Evolutionary conservation across 2,113 vertebrate genomes (phyloP).

Genomic region (Pongo pygmaeus): DNA sequence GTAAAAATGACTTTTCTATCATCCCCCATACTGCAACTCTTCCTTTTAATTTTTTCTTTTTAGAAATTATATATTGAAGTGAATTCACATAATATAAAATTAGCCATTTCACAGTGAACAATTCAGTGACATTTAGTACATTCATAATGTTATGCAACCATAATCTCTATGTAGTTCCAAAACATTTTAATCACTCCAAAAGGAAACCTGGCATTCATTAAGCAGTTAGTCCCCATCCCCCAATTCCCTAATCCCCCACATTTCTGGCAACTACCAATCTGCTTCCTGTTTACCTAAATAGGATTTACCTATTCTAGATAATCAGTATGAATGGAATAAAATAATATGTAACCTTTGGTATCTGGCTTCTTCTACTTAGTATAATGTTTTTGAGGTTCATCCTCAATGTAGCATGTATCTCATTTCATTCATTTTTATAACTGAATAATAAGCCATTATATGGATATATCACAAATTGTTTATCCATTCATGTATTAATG

Average conservation of each 20-base stretch:
- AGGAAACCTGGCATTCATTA: not conserved
- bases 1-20: not conserved
- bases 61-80: not conserved
- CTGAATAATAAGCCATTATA: not conserved
- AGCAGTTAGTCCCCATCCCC: not conserved
- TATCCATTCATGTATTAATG: no score
- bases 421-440: not conserved
- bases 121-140: not conserved
- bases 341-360: not conserved
- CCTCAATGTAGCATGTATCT: not conserved
- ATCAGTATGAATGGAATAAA: not conserved
- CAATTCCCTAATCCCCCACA: not conserved
- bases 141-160: not conserved
- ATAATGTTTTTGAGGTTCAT: not conserved
- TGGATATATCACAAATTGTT: not conserved
- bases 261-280: not conserved
- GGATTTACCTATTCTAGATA: not conserved
- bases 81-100: not conserved
- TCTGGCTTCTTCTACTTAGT: not conserved
- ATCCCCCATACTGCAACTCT: not conserved
- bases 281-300: not conserved
- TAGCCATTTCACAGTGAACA: not conserved
- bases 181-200: not conserved
- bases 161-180: not conserved
- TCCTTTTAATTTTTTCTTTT: not conserved